Evolutionary conservation across 2,797 vertebrate genomes (phyloP).

Genomic region (Gephyroberyx darwinii): DNA sequence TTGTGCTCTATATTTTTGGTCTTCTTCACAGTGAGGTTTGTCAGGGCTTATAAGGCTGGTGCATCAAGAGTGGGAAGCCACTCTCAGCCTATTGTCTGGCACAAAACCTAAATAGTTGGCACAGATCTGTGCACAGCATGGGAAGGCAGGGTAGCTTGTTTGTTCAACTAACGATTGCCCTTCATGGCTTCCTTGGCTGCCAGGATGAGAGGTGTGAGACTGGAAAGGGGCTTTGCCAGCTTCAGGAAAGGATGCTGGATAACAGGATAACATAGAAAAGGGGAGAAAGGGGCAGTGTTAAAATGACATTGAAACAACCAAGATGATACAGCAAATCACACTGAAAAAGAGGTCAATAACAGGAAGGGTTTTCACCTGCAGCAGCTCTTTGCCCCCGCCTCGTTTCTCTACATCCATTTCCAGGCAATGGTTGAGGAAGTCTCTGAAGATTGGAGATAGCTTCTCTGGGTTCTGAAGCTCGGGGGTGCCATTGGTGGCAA

Average conservation of each 20-base stretch:
- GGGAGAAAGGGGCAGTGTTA: background rate
- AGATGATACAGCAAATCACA: background rate
- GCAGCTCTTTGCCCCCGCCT: slow-evolving; percentile 93
- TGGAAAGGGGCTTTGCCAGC: slow-evolving; percentile 97
- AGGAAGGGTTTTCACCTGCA: slow-evolving; percentile 84
- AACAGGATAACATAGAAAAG: background rate
- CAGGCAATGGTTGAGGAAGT: slow-evolving; percentile 95
- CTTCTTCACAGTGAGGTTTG: slow-evolving; percentile 81
- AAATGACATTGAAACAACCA: background rate
- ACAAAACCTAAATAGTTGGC: slow-evolving; percentile 75
- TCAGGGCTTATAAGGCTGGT: slow-evolving; percentile 77
- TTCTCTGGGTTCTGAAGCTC: slow-evolving; percentile 98
- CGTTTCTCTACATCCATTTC: slow-evolving; percentile 99
- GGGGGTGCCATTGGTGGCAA: slow-evolving; percentile 97
- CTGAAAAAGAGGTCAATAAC: background rate
- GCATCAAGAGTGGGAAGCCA: slow-evolving; percentile 61
- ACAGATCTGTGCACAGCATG: slow-evolving; percentile 73
- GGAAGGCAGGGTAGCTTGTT: slow-evolving; percentile 54
- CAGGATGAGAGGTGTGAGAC: slow-evolving; percentile 97
- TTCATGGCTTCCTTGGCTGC: slow-evolving; percentile 99
- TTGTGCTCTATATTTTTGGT: slow-evolving; percentile 76
- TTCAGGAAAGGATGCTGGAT: slow-evolving; percentile 97
- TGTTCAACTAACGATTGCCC: slow-evolving; percentile 89
- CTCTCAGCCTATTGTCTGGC: slow-evolving; percentile 78
- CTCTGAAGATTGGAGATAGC: slow-evolving; percentile 94